Evolutionary conservation across 2,113 vertebrate species (phyloP).

Genomic region (Rhinoptilus africanus): DNA sequence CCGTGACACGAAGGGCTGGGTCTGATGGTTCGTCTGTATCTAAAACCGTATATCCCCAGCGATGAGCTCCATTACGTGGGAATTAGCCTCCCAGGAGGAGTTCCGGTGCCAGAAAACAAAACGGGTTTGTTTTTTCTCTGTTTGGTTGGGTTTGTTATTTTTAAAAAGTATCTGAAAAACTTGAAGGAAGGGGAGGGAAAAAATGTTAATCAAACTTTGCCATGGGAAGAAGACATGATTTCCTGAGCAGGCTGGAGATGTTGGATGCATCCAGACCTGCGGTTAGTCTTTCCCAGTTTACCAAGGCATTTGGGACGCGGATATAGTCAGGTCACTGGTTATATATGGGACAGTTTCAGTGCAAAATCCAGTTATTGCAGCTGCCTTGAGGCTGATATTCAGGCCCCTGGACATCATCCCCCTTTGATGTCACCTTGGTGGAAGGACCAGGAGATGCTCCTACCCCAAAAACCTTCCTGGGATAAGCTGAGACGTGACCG

Average conservation of each 20-base stretch:
- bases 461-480: neutral
- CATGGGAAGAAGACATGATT: neutral
- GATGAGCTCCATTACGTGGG: neutral
- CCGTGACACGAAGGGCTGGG: neutral
- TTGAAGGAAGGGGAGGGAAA: neutral
- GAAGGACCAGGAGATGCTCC: neutral
- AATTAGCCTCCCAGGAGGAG: neutral
- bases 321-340: neutral
- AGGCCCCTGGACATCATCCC: neutral
- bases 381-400: neutral
- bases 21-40: neutral
- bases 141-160: neutral
- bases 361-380: neutral
- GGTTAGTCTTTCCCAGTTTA: neutral
- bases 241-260: neutral
- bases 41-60: neutral
- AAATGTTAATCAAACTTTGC: neutral
- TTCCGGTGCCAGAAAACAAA: neutral
- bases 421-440: neutral
- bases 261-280: neutral
- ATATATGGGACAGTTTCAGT: neutral
- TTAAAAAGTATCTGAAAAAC: neutral
- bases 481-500: accelerated
- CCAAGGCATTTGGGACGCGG: neutral
- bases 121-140: neutral